Evolutionary conservation across 1,140 invertebrate species (phyloP).

Genomic region (Drosophila ohnishii): DNA sequence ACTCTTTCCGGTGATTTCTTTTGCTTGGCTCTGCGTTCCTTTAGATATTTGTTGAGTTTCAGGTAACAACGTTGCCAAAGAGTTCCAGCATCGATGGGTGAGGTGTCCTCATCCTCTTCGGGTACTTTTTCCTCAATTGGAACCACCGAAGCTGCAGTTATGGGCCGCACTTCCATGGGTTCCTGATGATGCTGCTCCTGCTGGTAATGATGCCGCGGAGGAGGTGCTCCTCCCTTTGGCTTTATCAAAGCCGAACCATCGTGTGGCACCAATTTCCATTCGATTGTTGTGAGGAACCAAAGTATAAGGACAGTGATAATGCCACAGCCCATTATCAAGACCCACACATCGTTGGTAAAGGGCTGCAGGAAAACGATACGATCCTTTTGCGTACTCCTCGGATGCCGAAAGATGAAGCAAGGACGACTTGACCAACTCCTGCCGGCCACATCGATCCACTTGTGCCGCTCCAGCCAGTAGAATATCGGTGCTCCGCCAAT

Average conservation of each 20-base stretch:
- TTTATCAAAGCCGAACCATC: conserved; percentile 66
- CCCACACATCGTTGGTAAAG: conserved; percentile 85
- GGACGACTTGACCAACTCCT: conserved; percentile 84
- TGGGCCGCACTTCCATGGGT: conserved; percentile 12
- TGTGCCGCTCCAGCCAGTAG: conserved; percentile 85
- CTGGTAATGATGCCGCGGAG: conserved; percentile 29
- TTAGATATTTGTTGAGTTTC: conserved; percentile 48
- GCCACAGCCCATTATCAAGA: conserved; percentile 81
- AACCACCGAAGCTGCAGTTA: conserved; percentile 11
- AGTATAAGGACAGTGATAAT: conserved; percentile 69
- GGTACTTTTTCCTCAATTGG: conserved; percentile 8
- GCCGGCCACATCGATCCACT: conserved; percentile 85
- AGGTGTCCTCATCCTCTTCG: not conserved
- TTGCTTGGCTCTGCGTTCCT: conserved; percentile 7
- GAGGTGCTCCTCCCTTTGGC: conserved; percentile 62
- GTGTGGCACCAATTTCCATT: conserved; percentile 66
- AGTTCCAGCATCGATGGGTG: conserved; percentile 23
- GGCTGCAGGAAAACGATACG: conserved; percentile 86
- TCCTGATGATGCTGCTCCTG: conserved; percentile 16
- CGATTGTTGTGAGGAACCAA: conserved; percentile 73
- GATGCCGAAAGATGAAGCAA: conserved; percentile 87
- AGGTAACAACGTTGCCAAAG: conserved; percentile 50
- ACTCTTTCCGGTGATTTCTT: conserved; percentile 47
- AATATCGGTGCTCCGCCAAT: conserved; percentile 86
- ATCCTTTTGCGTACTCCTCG: conserved; percentile 85